phyloP scores from a whole-genome alignment of 2,888 invertebrate species.

The Thelaira solivaga region DNA sequence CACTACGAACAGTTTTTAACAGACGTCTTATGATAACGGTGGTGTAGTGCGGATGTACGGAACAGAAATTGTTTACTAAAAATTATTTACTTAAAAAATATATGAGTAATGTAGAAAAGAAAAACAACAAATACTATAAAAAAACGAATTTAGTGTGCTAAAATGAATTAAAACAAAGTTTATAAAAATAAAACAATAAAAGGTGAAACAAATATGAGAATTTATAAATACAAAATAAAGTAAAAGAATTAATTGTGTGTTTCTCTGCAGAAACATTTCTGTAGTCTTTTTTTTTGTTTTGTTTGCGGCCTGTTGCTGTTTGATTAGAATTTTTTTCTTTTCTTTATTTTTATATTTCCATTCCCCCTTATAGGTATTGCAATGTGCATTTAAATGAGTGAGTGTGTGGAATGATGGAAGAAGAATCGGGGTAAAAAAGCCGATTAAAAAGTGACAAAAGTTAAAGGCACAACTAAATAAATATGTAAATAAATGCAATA shows the following conservation, averaged over 20 bases:
- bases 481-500: no score
- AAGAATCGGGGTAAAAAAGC: no score
- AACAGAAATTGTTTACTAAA: background rate
- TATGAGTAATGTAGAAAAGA: constrained; percentile 8
- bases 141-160: background rate
- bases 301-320: constrained; percentile 38
- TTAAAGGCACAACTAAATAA: no score
- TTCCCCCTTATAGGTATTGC: constrained; percentile 16
- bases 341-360: constrained; percentile 31
- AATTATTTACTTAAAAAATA: constrained; percentile 1
- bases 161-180: background rate
- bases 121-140: constrained; percentile 6
- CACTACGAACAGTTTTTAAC: constrained; percentile 59
- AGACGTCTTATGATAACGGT: constrained; percentile 52
- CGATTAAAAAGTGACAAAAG: no score
- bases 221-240: background rate
- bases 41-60: constrained; percentile 39
- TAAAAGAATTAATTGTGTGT: background rate
- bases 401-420: background rate
- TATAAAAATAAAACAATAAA: background rate
- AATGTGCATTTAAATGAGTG: background rate
- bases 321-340: constrained; percentile 29
- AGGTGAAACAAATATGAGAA: background rate
- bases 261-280: constrained; percentile 7
- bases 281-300: background rate